Evolutionary conservation across 2,888 invertebrate genomes (phyloP), one percentile per base, ranked within the genome.

Genomic region (Azorinus chamasolen): DNA sequence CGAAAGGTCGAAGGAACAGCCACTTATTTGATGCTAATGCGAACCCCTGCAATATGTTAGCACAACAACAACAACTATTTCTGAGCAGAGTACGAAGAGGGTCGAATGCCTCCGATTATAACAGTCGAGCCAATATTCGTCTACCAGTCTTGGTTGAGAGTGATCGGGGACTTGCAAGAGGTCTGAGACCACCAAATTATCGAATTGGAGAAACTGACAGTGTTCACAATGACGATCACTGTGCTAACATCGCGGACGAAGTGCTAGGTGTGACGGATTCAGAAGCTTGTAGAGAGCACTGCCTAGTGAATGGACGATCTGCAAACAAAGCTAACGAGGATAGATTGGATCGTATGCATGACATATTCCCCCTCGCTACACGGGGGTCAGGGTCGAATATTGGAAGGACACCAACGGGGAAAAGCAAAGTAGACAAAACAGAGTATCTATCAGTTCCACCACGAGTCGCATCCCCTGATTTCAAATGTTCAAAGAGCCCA

Each of bases 231-330:
- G 16, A 41, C 1, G 37, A 43, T 8, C 22, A 18, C 18, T 20
- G 22, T 20, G 50, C 59, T 2, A 12, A 22, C 20, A 14, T 37
- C n/a, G 59, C 76, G 2, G 58, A 66, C 8, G 66, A 76, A 50
- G 76, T 80, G 22, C 70, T 43, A 16, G 80, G 70, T 8, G 74
- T 80, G 3, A 80, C 80, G 8, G 80, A 77, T 45, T 80, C 80
- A 2, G 70, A 70, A 20, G 70, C 76, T 14, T 80, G 80, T 41
- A 80, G 66, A 59, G 76, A 76, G 2, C 79, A 79, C 46, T 76
- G 62, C 45, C 41, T 76, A 5, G 69, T 48, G 37, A 18, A 25
- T 8, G 50, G 51, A n/a, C 24, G 51, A 0, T 50, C 43, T 27
- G 24, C 41, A 22, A 18, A 48, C 18, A 66, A 43, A 51, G 20